A percentile compares a stretch with the other conserved stretches of the same genome.
These are phyloP conservation scores for Eptatretus atami DNA, from an alignment of 2,797 vertebrate genomes.

Conservation along the genomic window DNA sequence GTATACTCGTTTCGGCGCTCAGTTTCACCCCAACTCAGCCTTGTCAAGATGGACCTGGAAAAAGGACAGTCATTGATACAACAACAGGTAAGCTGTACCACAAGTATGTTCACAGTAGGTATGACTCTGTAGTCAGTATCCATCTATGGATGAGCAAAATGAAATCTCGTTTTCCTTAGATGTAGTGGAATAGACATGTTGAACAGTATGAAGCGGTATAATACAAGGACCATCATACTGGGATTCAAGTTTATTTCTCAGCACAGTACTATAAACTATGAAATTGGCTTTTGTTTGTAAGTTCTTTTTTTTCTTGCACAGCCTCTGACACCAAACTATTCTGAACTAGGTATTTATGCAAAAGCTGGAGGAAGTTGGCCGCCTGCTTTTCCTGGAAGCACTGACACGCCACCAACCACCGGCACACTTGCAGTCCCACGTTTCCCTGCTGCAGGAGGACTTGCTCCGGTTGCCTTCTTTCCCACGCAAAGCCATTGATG, in stretches of 20 bases:
- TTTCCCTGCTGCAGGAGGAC: conserved; percentile 86
- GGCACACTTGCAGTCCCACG: conserved; percentile 80
- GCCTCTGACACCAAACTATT: too few species aligned
- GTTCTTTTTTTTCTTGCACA: too few species aligned
- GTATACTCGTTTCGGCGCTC: conserved; percentile 93
- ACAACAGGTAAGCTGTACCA: conserved; percentile 35
- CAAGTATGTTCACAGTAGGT: not conserved
- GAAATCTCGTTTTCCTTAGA: too few species aligned
- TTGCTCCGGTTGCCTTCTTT: conserved; percentile 81
- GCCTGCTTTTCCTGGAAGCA: conserved; percentile 79
- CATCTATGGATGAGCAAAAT: too few species aligned
- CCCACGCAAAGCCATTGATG: conserved; percentile 70
- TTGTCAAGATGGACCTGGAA: conserved; percentile 83
- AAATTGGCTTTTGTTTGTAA: too few species aligned
- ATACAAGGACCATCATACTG: too few species aligned
- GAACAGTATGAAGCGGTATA: too few species aligned
- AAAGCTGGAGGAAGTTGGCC: conserved; percentile 77
- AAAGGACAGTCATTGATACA: conserved; percentile 97
- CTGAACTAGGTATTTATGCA: conserved; percentile 55
- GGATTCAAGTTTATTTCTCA: too few species aligned
- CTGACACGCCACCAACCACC: conserved; percentile 71
- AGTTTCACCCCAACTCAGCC: conserved; percentile 80
- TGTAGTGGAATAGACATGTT: too few species aligned
- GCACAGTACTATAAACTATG: too few species aligned
- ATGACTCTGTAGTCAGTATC: not conserved